Evolutionary conservation across 2,888 invertebrate species (phyloP), one percentile per base, ranked within the genome.

Genomic region (Diarsia dahlii): DNA sequence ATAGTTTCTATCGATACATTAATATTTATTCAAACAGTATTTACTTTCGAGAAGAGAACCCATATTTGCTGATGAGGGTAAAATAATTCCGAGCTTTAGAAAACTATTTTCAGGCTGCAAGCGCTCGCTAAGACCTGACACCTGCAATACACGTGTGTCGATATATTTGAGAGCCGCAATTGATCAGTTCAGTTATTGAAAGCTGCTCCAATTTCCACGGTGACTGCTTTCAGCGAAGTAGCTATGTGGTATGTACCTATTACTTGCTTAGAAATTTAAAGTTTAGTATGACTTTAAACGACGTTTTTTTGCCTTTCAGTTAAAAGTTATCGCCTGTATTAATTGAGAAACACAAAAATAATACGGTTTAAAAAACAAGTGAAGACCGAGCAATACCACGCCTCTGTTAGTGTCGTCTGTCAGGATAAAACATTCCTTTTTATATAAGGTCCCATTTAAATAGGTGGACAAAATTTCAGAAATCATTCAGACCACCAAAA

Each of bases 161-260:
- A 90, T 90, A 86, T 90, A 87, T 90, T 90, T 87, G 88, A 90
- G 84, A 87, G 90, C 87, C 92, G 91, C 94, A 95, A 95, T 95
- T 95, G 95, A 96, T 95, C 94, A 92, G 94, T 89, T 91, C 93
- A 94, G 95, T 94, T 95, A 95, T 95, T 94, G 95, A 94, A 94
- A 92, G 91, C 93, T 91, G 93, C 89, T 93, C 90, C 94, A 93
- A 94, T 95, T 94, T 95, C 91, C 91, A 91, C 93, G 88, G 89
- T 90, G 88, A 88, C 92, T 92, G 93, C 92, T 92, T 92, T 87
- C 87, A 90, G 85, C 67, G 50, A 39, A 71, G 82, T 18, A 6
- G 91, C 86, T 0, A 5, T 52, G 52, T 54, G 82, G 95, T 94
- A 94, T 28, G 92, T 80, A 83, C 6, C 0, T 75, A 60, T 69